phyloP scores from a whole-genome alignment of 2,113 vertebrate genomes.

The Smithornis capensis region DNA sequence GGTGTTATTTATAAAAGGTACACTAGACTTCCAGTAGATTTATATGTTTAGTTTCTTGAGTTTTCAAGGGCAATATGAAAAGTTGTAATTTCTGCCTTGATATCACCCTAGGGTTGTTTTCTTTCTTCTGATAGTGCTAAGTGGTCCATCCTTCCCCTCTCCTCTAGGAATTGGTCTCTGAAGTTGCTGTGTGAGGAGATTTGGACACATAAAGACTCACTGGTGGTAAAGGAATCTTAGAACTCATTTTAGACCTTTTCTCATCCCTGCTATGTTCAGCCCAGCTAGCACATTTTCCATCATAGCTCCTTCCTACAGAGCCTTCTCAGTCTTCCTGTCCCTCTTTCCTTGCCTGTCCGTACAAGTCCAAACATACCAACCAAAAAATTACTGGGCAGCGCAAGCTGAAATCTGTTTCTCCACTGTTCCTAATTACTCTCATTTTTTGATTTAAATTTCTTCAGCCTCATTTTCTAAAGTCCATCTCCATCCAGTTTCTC shows the following conservation, averaged over 20 bases:
- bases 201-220: not conserved
- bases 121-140: not conserved
- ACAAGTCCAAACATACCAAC: not conserved
- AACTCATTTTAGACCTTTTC: not conserved
- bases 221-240: not conserved
- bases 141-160: not conserved
- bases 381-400: not conserved
- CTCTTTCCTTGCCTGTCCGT: not conserved
- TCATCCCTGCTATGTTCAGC: not conserved
- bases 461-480: not conserved
- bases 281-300: not conserved
- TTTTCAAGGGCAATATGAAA: not conserved
- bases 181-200: not conserved
- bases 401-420: not conserved
- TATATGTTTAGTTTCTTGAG: not conserved
- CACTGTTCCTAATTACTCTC: not conserved
- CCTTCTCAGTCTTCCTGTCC: not conserved
- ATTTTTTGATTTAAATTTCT: not conserved
- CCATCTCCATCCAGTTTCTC: not conserved
- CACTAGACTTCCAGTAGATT: not conserved
- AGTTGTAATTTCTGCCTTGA: not conserved
- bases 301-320: not conserved
- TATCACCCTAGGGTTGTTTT: rapidly evolving
- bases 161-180: not conserved
- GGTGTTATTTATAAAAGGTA: not conserved